These are phyloP conservation scores for Oryctolagus cuniculus DNA, from an alignment of 2,113 vertebrate species.

Conservation along the genomic window mOryCun1.1 NC_091439.1:11883501-11884000, in stretches of 20 bases:
- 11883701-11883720: background rate
- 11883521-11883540: no score
- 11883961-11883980: background rate
- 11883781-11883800: background rate
- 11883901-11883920: background rate
- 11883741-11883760: background rate
- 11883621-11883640: fast-evolving
- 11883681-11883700: background rate
- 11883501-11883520: background rate
- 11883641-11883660: background rate
- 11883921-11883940: background rate
- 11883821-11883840: background rate
- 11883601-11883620: background rate
- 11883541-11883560: background rate
- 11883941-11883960: background rate
- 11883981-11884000: background rate
- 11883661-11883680: fast-evolving
- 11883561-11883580: background rate
- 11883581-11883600: background rate
- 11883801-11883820: background rate
- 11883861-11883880: background rate
- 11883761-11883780: background rate
- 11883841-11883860: no score
- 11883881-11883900: background rate
- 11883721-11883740: background rate